Evolutionary conservation across 2,797 vertebrate genomes (phyloP).

Genomic region (Dendrocincla tyrannina): DNA sequence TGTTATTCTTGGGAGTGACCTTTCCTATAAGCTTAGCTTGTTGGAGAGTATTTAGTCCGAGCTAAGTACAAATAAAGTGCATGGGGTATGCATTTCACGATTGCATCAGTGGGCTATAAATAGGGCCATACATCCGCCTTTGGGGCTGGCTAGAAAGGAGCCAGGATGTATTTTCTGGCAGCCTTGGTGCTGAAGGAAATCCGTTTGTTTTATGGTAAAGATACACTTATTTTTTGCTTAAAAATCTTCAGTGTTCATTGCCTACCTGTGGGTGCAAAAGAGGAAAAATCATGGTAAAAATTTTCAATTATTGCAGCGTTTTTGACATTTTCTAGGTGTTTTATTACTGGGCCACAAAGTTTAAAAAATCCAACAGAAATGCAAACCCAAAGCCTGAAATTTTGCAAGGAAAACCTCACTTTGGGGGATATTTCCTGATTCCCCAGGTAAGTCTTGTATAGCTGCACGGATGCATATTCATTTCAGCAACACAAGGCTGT

Average conservation of each 20-base stretch:
- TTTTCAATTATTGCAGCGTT: background rate
- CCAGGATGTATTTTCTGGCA: slow-evolving; percentile 27
- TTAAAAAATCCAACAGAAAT: background rate
- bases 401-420: background rate
- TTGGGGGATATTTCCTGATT: background rate
- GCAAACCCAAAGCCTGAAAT: background rate
- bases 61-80: background rate
- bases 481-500: background rate
- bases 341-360: background rate
- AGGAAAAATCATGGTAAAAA: background rate
- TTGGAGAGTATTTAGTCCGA: background rate
- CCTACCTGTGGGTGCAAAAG: background rate
- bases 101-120: slow-evolving; percentile 24
- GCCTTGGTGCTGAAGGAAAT: background rate
- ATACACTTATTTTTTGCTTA: background rate
- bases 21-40: background rate
- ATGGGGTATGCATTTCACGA: background rate
- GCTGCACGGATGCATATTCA: rapidly evolving
- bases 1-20: background rate
- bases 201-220: background rate
- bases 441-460: background rate
- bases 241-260: background rate
- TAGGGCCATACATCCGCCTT: background rate
- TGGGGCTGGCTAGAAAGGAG: background rate
- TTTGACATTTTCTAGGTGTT: background rate